A percentile compares a stretch with the other conserved stretches of the same genome.
These are phyloP conservation scores for Margarornis squamiger DNA, from an alignment of 2,797 vertebrate genomes.

Conservation along the genomic window DNA sequence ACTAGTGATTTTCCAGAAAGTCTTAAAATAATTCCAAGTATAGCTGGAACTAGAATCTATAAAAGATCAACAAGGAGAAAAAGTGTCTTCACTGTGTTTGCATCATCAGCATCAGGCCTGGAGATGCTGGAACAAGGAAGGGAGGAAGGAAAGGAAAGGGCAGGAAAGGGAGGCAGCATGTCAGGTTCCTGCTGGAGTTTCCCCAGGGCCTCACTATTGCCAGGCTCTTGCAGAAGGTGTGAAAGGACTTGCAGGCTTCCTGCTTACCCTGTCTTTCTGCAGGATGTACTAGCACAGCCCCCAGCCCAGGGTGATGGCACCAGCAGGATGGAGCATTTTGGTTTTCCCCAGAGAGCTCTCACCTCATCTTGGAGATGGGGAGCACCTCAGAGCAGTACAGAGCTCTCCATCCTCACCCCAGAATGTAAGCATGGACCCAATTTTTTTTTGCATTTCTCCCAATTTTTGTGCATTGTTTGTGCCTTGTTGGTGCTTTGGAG, in stretches of 20 bases:
- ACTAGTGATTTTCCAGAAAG: background rate
- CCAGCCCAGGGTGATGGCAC: background rate
- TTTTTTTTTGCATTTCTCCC: background rate
- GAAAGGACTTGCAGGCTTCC: background rate
- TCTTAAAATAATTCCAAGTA: background rate
- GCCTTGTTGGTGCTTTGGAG: background rate
- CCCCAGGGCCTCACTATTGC: accelerated
- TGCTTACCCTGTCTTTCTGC: background rate
- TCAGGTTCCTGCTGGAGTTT: background rate
- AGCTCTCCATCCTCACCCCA: background rate
- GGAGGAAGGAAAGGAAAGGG: background rate
- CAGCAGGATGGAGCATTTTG: background rate
- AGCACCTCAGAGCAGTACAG: background rate
- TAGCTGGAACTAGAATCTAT: background rate
- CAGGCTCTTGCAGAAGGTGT: background rate
- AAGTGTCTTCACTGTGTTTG: background rate
- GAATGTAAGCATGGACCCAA: accelerated
- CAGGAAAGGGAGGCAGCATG: background rate
- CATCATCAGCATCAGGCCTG: background rate
- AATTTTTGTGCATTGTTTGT: background rate
- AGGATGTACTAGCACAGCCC: background rate
- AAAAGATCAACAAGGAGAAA: background rate
- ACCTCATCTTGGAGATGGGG: background rate
- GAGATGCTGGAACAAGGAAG: background rate
- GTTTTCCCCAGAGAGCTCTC: background rate